phyloP scores from a whole-genome alignment of 2,113 vertebrate species.

The Lamprotornis superbus region DNA sequence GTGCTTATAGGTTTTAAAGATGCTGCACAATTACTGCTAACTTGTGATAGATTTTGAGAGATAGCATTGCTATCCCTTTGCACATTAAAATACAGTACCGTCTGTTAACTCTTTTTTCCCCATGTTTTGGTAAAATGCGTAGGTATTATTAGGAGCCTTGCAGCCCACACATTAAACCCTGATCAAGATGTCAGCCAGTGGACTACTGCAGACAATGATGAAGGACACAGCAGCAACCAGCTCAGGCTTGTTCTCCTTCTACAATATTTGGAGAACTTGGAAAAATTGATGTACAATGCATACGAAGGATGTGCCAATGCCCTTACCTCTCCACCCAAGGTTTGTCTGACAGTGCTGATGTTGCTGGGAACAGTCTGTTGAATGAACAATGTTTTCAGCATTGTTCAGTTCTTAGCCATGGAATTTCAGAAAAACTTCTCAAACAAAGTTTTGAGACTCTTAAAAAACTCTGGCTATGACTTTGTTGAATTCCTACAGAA shows the following conservation, averaged over 20 bases:
- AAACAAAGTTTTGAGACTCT: not conserved
- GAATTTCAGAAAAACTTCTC: not conserved
- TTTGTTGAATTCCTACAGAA: not conserved
- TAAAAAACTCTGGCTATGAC: not conserved
- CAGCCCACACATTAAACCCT: slow-evolving; percentile 91
- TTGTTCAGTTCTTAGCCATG: not conserved
- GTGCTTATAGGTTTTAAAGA: not conserved
- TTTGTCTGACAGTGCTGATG: slow-evolving; percentile 50
- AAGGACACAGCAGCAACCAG: slow-evolving; percentile 93
- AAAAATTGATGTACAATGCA: slow-evolving; percentile 99
- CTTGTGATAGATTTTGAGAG: not conserved
- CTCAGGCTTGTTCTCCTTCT: slow-evolving; percentile 92
- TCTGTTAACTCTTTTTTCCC: not conserved
- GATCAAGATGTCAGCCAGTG: slow-evolving; percentile 94
- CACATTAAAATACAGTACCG: not conserved
- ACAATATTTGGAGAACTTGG: slow-evolving; percentile 95
- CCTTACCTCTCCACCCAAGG: slow-evolving; percentile 95
- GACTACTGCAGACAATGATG: slow-evolving; percentile 90
- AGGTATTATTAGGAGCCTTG: slow-evolving; percentile 97
- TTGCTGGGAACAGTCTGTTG: not conserved
- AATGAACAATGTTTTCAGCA: not conserved
- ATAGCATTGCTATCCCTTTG: not conserved
- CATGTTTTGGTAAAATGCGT: not conserved
- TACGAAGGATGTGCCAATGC: slow-evolving; percentile 97
- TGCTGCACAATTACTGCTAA: not conserved